phyloP scores from a whole-genome alignment of 2,113 vertebrate genomes.

The Thunnus maccoyii region DNA sequence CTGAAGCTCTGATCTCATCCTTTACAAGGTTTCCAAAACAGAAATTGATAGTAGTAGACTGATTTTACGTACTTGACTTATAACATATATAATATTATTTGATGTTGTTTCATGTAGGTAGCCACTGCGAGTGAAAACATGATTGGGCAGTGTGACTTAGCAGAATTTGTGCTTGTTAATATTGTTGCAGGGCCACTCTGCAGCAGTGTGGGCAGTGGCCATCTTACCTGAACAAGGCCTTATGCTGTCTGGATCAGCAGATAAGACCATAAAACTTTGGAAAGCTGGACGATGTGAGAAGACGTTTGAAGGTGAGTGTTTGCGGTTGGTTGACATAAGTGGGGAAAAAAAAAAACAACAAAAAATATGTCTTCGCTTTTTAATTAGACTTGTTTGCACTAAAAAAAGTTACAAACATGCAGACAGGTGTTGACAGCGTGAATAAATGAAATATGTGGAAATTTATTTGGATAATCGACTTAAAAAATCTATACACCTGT shows the following conservation, averaged over 20 bases:
- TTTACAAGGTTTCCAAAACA: too few relatives aligned
- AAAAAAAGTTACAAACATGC: neutral
- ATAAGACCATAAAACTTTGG: constrained; percentile 98
- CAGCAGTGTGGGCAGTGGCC: constrained; percentile 95
- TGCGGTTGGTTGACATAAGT: neutral
- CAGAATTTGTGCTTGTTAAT: constrained; percentile 16
- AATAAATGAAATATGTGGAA: too few relatives aligned
- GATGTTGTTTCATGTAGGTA: neutral
- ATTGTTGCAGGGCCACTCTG: constrained; percentile 90
- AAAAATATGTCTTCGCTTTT: neutral
- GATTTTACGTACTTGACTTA: too few relatives aligned
- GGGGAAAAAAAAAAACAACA: too few relatives aligned
- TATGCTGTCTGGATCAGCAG: constrained; percentile 97
- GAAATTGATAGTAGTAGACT: too few relatives aligned
- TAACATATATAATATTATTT: neutral
- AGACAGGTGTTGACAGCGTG: too few relatives aligned
- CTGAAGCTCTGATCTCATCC: too few relatives aligned
- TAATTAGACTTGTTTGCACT: neutral
- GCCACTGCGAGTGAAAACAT: neutral
- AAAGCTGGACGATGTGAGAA: constrained; percentile 96
- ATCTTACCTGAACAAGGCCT: constrained; percentile 96
- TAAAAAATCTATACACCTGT: neutral
- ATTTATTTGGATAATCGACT: too few relatives aligned
- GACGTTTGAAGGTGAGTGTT: constrained; percentile 90
- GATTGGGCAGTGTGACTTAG: neutral